Evolutionary conservation across 92 coral and sea anemone genomes (phyloP).

Genomic region (Montipora capitata): DNA sequence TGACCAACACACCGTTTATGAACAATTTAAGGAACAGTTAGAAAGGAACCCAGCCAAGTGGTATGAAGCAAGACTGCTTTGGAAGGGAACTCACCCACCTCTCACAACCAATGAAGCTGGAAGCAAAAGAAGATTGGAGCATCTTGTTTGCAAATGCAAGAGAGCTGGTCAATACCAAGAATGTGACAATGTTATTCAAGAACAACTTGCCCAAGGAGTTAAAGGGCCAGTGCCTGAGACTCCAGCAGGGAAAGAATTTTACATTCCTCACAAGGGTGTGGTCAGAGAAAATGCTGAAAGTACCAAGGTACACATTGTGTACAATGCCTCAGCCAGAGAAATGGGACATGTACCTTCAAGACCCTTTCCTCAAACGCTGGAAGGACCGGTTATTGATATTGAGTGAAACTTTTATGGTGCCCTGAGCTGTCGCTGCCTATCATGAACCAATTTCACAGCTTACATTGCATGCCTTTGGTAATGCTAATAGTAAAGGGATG

Average conservation of each 20-base stretch:
- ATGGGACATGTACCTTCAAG: no score
- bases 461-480: not conserved
- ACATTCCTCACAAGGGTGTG: no score
- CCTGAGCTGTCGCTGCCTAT: conserved; percentile 38
- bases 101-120: not conserved
- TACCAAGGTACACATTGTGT: no score
- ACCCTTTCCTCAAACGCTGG: conserved; percentile 58
- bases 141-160: not conserved
- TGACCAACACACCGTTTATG: no score
- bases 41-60: not conserved
- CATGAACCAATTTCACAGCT: conserved; percentile 25
- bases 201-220: no score
- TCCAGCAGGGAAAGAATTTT: no score
- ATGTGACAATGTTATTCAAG: not conserved
- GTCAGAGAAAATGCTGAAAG: no score
- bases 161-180: not conserved
- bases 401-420: conserved; percentile 46
- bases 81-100: not conserved
- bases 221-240: no score
- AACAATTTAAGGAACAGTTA: no score
- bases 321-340: no score
- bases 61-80: not conserved
- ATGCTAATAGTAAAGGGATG: not conserved
- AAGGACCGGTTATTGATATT: conserved; percentile 47
- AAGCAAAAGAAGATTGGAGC: not conserved